phyloP scores from a whole-genome alignment of 2,888 invertebrate species.

The Synanthedon tipuliformis region DNA sequence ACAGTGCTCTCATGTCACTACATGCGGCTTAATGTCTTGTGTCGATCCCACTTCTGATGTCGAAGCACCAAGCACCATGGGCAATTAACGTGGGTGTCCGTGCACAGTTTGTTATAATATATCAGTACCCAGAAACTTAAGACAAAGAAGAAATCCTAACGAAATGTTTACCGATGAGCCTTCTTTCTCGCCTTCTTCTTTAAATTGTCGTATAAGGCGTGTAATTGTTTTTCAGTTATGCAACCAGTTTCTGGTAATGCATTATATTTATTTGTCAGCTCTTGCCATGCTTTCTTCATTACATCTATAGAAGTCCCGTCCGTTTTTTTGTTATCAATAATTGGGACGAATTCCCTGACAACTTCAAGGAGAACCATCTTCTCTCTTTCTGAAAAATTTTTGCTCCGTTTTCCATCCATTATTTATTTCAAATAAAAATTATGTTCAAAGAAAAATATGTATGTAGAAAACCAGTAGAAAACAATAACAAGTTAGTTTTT shows the following conservation, averaged over 20 bases:
- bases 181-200: conserved; percentile 5
- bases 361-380: conserved; percentile 8
- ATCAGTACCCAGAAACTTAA: no score
- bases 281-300: background rate
- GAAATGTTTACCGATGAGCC: no score
- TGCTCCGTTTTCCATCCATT: conserved; percentile 5
- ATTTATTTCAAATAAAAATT: no score
- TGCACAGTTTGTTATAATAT: no score
- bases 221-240: conserved; percentile 4
- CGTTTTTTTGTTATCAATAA: conserved; percentile 7
- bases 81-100: no score
- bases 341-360: conserved; percentile 4
- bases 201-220: conserved; percentile 7
- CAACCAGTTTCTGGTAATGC: background rate
- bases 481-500: fast-evolving
- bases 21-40: no score
- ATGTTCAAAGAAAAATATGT: no score
- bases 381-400: conserved; percentile 8
- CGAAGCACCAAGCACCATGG: no score
- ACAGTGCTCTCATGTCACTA: no score
- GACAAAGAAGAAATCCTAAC: no score
- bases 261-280: background rate
- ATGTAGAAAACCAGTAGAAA: no score
- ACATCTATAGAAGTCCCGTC: conserved; percentile 3
- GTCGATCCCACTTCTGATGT: no score